Evolutionary conservation across 2,888 invertebrate species (phyloP), one percentile per base, ranked within the genome.

Genomic region (Phaedon cochleariae): DNA sequence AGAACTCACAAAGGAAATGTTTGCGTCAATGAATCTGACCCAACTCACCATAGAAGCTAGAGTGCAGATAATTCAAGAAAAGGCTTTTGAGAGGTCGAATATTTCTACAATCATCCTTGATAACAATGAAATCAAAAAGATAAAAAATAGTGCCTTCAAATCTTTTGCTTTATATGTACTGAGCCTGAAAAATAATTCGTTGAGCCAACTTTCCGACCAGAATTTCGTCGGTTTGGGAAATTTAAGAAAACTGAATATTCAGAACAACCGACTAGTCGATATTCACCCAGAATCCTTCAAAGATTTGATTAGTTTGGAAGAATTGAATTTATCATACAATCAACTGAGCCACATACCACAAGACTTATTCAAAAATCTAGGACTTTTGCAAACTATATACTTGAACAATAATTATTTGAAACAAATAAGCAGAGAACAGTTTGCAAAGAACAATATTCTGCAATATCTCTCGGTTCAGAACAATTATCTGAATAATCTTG

Each of bases 401-500:
- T 58, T 68, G 20, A 68, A 61, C 29, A 62, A 63, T 31, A 68
- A 68, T 29, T 46, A 46, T n/a, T 53, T 68, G 12, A 64, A 18
- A 17, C 31, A 49, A 22, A 12, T 68, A 6, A 51, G 54, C 2
- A 10, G 6, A n/a, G 17, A 55, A n/a, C 7, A 29, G 15, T 66
- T 69, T 41, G 20, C 31, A 0, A 62, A 62, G 2, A 66, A 64
- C 52, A 59, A 49, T 12, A 18, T 46, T 5, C 17, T 69, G 12
- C 55, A 57, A 9, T 37, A 59, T 54, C 31, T 66, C 7, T 48
- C 41, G 37, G 29, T 69, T 2, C 49, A 64, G 10, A 62, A 45
- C 18, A 69, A 69, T 21, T 21, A 46, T 21, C 29, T 69, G 2
- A 62, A 22, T 17, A 18, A 21, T 9, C 21, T 69, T 10, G 66